These are phyloP conservation scores for Verasper variegatus DNA, from an alignment of 2,113 vertebrate species.

Conservation along the genomic window DNA sequence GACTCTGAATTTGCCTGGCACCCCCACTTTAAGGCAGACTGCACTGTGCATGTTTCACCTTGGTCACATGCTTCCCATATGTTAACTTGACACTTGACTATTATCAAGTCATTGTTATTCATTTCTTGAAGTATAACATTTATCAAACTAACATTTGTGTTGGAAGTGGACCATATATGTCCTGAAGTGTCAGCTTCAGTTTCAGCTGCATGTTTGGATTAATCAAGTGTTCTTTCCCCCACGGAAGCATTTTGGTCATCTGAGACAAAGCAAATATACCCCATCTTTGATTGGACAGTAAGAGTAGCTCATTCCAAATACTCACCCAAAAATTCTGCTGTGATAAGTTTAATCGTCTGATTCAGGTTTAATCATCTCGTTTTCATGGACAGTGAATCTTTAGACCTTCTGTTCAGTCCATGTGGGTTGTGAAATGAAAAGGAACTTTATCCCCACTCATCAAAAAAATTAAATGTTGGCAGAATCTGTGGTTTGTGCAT, in stretches of 20 bases:
- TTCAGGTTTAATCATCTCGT: conserved; percentile 35
- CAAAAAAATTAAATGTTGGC: not conserved
- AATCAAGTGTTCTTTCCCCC: conserved; percentile 75
- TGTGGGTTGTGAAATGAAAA: not conserved
- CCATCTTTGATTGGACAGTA: conserved; percentile 59
- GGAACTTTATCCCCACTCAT: not conserved
- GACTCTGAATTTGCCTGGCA: not conserved
- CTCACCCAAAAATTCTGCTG: conserved; percentile 42
- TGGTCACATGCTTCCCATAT: conserved; percentile 33
- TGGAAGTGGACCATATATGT: conserved; percentile 54
- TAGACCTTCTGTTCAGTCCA: not conserved
- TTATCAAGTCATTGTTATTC: conserved; percentile 63
- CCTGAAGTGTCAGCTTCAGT: conserved; percentile 64
- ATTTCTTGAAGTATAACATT: conserved; percentile 65
- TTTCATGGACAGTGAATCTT: not conserved
- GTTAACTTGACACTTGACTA: conserved; percentile 39
- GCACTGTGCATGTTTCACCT: conserved; percentile 16
- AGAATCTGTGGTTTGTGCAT: not conserved
- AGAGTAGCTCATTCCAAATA: conserved; percentile 59
- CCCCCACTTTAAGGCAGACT: not conserved
- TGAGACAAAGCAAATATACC: conserved; percentile 71
- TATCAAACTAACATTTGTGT: conserved; percentile 71
- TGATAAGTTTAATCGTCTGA: conserved; percentile 53
- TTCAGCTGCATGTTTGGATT: conserved; percentile 74
- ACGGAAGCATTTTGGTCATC: conserved; percentile 71